A percentile compares a stretch with the other conserved stretches of the same genome.
Evolutionary conservation across 2,888 invertebrate species (phyloP).

Genomic region (Drosophila picticornis): DNA sequence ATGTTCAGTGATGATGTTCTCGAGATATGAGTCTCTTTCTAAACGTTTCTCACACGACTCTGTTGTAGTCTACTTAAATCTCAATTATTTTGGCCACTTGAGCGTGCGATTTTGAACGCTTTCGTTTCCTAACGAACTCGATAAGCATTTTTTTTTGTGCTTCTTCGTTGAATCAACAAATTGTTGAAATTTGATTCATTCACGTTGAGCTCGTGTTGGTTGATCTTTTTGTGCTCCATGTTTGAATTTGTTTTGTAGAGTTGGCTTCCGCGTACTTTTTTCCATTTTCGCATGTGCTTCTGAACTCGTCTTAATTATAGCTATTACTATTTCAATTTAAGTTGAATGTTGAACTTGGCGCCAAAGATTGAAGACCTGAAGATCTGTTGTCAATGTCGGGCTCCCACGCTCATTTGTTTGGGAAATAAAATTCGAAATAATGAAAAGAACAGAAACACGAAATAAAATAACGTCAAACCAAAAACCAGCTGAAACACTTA

Average conservation of each 20-base stretch:
- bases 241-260: constrained; percentile 20
- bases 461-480: constrained; percentile 22
- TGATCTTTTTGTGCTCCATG: constrained; percentile 17
- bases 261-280: constrained; percentile 50
- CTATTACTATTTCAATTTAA: constrained; percentile 19
- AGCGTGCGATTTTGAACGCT: constrained; percentile 72
- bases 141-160: constrained; percentile 31
- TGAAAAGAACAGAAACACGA: constrained; percentile 9
- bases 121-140: constrained; percentile 60
- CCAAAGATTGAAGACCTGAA: constrained; percentile 28
- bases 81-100: constrained; percentile 54
- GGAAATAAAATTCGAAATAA: background rate
- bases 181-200: constrained; percentile 57
- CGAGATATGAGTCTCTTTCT: constrained; percentile 29
- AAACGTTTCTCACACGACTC: constrained; percentile 45
- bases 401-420: constrained; percentile 71
- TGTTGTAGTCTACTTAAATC: constrained; percentile 38
- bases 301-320: constrained; percentile 22
- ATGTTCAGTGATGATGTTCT: constrained; percentile 28
- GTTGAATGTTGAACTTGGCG: constrained; percentile 20
- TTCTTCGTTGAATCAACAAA: constrained; percentile 43
- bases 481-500: constrained; percentile 21
- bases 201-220: constrained; percentile 18
- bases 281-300: constrained; percentile 7
- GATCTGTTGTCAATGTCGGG: constrained; percentile 60